Percentiles rank a stretch among this genome's conserved stretches.
Conservation (phyloP, 2,888 invertebrate species). For the Lycocerus yunnanus region DNA sequence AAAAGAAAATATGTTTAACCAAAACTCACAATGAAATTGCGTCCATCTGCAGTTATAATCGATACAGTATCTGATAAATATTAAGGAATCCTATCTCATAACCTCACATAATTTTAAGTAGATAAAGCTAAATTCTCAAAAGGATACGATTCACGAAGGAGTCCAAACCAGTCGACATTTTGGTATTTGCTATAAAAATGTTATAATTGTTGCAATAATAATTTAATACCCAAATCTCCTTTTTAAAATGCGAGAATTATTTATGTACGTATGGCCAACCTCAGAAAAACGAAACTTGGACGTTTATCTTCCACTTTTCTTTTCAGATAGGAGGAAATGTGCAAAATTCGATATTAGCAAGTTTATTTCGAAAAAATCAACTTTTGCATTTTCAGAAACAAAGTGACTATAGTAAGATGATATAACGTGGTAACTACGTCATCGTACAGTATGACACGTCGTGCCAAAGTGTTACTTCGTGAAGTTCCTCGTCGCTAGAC, state of each 20-base stretch:
- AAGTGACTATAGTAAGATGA: no score
- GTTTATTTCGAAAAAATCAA: no score
- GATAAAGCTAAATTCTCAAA: constrained; percentile 43
- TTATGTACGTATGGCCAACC: no score
- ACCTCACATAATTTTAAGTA: constrained; percentile 22
- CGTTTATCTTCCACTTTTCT: no score
- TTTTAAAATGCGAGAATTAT: neutral
- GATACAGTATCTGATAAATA: constrained; percentile 77
- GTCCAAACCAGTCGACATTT: constrained; percentile 84
- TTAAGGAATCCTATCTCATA: constrained; percentile 32
- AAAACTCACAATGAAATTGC: constrained; percentile 85
- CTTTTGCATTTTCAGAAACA: no score
- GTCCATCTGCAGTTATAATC: constrained; percentile 93
- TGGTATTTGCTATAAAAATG: neutral
- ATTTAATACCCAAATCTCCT: neutral
- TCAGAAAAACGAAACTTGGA: no score
- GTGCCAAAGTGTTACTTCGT: no score
- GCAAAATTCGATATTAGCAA: no score
- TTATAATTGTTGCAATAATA: neutral
- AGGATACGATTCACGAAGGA: constrained; percentile 83
- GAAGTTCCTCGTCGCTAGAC: no score
- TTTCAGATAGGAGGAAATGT: no score
- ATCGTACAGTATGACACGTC: no score
- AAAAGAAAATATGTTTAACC: neutral
- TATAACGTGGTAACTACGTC: no score